Percentiles rank a stretch among this genome's conserved stretches.
phyloP scores from a whole-genome alignment of 2,797 vertebrate species.

The Halcyon leucocephala region DNA sequence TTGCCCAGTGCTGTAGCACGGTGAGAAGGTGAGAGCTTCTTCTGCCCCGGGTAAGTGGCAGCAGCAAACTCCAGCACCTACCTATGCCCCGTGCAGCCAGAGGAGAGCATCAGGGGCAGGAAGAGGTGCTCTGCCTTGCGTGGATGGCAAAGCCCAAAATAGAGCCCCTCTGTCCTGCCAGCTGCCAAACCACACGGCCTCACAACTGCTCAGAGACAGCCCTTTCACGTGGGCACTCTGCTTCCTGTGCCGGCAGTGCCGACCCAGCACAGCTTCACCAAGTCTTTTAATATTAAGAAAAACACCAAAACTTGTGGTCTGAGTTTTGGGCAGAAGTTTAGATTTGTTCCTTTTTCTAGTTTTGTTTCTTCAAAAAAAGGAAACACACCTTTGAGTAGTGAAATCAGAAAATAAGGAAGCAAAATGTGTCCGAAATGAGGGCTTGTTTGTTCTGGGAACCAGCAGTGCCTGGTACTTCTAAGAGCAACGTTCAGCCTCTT shows the following conservation, averaged over 20 bases:
- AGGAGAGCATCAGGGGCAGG: neutral
- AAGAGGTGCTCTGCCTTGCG: neutral
- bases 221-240: neutral
- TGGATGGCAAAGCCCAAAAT: neutral
- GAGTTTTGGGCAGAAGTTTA: neutral
- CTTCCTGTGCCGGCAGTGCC: neutral
- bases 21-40: neutral
- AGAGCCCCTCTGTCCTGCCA: neutral
- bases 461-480: neutral
- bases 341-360: constrained; percentile 55
- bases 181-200: neutral
- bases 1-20: neutral
- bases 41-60: neutral
- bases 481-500: neutral
- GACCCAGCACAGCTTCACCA: neutral
- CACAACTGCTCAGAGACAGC: neutral
- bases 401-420: constrained; percentile 63
- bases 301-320: constrained; percentile 2
- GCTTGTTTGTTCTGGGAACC: neutral
- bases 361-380: constrained; percentile 57
- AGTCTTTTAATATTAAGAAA: constrained; percentile 20
- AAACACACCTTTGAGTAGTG: constrained; percentile 48
- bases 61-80: neutral
- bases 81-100: neutral
- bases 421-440: neutral